Percentiles rank a stretch among this genome's conserved stretches.
These are phyloP conservation scores for Oeneis ivallda DNA, from an alignment of 2,888 invertebrate genomes.

Conservation along the genomic window DNA sequence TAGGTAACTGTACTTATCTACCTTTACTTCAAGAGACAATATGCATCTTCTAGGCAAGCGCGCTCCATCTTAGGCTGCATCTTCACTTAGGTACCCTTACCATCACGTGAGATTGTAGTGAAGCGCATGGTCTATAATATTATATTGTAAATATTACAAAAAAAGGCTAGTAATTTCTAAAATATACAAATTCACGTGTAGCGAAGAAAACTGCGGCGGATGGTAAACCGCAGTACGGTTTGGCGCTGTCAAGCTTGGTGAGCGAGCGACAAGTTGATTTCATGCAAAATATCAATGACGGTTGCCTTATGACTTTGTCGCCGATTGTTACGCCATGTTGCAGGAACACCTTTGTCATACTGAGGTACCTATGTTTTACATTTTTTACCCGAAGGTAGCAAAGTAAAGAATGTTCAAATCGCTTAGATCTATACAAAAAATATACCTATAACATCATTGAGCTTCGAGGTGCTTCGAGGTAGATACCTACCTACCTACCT, in stretches of 20 bases:
- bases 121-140: too few species aligned
- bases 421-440: too few species aligned
- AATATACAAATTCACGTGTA: constrained; percentile 33
- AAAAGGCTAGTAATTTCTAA: neutral
- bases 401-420: too few species aligned
- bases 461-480: too few species aligned
- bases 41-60: too few species aligned
- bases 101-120: neutral
- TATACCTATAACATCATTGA: too few species aligned
- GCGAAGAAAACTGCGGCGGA: constrained; percentile 47
- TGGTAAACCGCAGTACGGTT: constrained; percentile 59
- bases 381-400: too few species aligned
- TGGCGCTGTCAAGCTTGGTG: constrained; percentile 71
- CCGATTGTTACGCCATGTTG: constrained; percentile 75
- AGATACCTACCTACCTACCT: too few species aligned
- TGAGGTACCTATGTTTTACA: constrained; percentile 54
- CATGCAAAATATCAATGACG: constrained; percentile 69
- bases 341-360: constrained; percentile 72
- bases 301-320: constrained; percentile 72
- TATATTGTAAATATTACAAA: too few species aligned
- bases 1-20: too few species aligned
- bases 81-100: neutral
- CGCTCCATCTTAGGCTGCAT: too few species aligned
- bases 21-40: too few species aligned
- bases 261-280: constrained; percentile 70